Conservation (phyloP, 1,140 invertebrate species). For the Chelonus insularis region DNA sequence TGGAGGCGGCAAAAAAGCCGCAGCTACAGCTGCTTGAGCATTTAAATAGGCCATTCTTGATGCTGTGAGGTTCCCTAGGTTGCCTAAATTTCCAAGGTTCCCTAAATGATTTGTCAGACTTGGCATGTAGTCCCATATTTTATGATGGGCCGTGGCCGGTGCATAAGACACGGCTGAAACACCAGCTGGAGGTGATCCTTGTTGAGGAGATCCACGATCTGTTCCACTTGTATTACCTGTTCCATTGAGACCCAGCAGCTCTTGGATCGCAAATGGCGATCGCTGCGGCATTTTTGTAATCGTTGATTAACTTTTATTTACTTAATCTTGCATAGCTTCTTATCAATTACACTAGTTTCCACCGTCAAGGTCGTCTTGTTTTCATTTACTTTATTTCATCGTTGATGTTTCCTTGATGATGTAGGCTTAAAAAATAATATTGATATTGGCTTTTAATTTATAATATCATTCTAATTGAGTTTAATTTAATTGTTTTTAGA, state of each 20-base stretch:
- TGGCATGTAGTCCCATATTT: constrained; percentile 59
- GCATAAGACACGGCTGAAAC: constrained; percentile 57
- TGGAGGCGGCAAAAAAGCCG: constrained; percentile 78
- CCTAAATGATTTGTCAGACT: constrained; percentile 55
- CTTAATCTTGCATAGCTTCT: constrained; percentile 26
- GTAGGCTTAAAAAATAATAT: not conserved
- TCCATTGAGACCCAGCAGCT: constrained; percentile 77
- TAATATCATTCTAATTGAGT: not conserved
- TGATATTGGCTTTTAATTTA: not conserved
- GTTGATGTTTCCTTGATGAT: constrained; percentile 1
- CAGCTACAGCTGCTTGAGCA: constrained; percentile 84
- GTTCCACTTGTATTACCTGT: constrained; percentile 51
- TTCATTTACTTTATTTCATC: not conserved
- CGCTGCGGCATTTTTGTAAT: constrained; percentile 71
- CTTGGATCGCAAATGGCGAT: constrained; percentile 90
- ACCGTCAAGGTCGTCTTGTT: too few species aligned
- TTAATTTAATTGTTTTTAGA: too few species aligned
- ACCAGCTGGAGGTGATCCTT: constrained; percentile 60
- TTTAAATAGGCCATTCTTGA: constrained; percentile 84
- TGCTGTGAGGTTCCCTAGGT: constrained; percentile 63
- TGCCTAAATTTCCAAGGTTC: constrained; percentile 50
- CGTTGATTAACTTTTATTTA: constrained; percentile 30
- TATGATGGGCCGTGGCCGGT: constrained; percentile 58
- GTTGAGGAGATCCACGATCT: constrained; percentile 52
- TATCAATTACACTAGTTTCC: not conserved